phyloP scores from a whole-genome alignment of 2,888 invertebrate species.

The Melipona beecheii region DNA sequence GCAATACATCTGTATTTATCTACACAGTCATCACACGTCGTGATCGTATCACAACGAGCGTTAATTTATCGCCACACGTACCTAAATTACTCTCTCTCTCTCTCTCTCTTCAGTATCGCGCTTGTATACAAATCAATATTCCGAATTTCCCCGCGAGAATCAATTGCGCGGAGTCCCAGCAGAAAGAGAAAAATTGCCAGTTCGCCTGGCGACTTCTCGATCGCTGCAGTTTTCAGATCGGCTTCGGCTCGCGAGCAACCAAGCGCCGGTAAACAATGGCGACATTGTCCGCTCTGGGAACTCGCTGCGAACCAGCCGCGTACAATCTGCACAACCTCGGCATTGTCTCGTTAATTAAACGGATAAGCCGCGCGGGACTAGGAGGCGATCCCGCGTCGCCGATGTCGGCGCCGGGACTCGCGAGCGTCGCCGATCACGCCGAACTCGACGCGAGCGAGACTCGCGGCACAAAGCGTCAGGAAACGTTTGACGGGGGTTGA shows the following conservation, averaged over 20 bases:
- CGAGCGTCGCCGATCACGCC: conserved; percentile 38
- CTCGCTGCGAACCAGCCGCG: conserved; percentile 66
- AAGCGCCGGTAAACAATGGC: conserved; percentile 72
- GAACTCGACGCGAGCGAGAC: conserved; percentile 57
- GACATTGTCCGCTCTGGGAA: conserved; percentile 73
- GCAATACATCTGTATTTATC: no score
- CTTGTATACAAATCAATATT: not conserved
- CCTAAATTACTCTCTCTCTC: not conserved
- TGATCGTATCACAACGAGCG: no score
- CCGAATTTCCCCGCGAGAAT: not conserved
- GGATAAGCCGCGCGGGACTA: conserved; percentile 78
- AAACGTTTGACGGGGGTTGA: conserved; percentile 78
- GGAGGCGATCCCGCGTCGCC: conserved; percentile 37
- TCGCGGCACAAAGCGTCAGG: conserved; percentile 73
- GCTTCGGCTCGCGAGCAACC: not conserved
- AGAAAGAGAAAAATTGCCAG: not conserved
- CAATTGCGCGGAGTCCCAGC: accelerated
- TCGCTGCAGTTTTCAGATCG: not conserved
- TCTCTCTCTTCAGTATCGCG: not conserved
- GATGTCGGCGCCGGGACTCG: conserved; percentile 57
- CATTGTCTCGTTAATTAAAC: conserved; percentile 83
- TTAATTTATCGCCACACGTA: not conserved
- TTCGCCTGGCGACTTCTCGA: not conserved
- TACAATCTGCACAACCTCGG: conserved; percentile 68
- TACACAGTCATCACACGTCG: no score